Percentiles rank a stretch among this genome's conserved stretches.
Conservation (phyloP, 2,888 invertebrate species). For the Saturnia pavonia region DNA sequence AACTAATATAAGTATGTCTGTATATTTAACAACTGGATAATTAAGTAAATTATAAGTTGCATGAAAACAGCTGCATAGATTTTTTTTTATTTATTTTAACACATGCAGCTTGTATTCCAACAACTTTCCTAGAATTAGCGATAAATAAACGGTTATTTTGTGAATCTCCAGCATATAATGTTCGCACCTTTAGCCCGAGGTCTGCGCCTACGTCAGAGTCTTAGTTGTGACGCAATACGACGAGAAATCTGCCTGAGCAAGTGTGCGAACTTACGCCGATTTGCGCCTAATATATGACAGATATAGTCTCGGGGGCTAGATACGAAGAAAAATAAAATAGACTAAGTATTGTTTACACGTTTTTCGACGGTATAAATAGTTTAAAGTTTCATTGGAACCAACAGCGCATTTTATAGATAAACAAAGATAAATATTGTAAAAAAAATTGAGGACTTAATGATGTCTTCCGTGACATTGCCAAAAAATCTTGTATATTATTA, state of each 20-base stretch:
- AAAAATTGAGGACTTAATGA: background rate
- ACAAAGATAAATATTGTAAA: background rate
- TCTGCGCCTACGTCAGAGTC: slow-evolving; percentile 45
- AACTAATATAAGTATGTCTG: background rate
- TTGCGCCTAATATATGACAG: slow-evolving; percentile 45
- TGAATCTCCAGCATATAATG: slow-evolving; percentile 32
- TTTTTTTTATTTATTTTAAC: slow-evolving; percentile 22
- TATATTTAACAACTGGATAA: background rate
- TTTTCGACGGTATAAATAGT: background rate
- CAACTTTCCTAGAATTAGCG: slow-evolving; percentile 37
- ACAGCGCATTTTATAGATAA: background rate
- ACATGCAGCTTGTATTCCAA: slow-evolving; percentile 11
- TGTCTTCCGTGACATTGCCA: background rate
- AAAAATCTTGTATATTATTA: too few species aligned
- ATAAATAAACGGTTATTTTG: slow-evolving; percentile 30
- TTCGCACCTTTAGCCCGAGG: slow-evolving; percentile 36
- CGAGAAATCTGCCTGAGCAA: slow-evolving; percentile 33
- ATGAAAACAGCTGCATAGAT: background rate
- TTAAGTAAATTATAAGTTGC: background rate
- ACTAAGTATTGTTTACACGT: background rate
- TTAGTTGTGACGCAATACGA: slow-evolving; percentile 44
- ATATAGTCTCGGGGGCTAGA: slow-evolving; percentile 4
- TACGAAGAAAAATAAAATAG: slow-evolving; percentile 1
- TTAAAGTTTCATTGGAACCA: background rate
- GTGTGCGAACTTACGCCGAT: slow-evolving; percentile 35